Percentiles rank a stretch among this genome's conserved stretches.
Conservation (phyloP, 2,113 vertebrate species). For the Grus americana region DNA sequence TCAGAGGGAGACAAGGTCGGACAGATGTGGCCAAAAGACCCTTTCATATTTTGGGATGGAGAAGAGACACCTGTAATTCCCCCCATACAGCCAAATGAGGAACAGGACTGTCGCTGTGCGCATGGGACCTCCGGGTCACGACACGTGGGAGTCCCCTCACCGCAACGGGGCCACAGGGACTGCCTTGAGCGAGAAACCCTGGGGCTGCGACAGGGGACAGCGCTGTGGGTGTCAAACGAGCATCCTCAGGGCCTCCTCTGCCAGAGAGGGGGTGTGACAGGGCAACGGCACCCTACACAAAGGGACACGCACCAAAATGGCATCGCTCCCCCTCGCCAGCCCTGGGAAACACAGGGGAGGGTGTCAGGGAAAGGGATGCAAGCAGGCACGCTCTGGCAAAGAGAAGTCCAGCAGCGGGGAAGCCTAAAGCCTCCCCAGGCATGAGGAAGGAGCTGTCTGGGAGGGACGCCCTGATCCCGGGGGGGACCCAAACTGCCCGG, state of each 20-base stretch:
- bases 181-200: not conserved
- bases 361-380: not conserved
- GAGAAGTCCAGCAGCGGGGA: not conserved
- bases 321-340: rapidly evolving
- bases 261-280: not conserved
- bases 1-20: not conserved
- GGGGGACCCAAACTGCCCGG: rapidly evolving
- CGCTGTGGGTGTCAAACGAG: rapidly evolving
- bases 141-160: not conserved
- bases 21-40: not conserved
- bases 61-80: rapidly evolving
- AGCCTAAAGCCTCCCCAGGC: not conserved
- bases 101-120: rapidly evolving
- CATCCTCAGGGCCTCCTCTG: rapidly evolving
- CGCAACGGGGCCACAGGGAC: rapidly evolving
- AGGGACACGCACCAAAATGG: not conserved
- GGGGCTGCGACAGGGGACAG: not conserved
- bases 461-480: not conserved
- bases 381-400: not conserved
- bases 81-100: not conserved
- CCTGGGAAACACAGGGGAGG: not conserved
- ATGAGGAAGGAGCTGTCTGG: rapidly evolving
- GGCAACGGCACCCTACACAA: not conserved
- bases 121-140: rapidly evolving
- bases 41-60: not conserved